Conservation (phyloP, 1,140 invertebrate genomes). For the Plutomurus gul region DNA sequence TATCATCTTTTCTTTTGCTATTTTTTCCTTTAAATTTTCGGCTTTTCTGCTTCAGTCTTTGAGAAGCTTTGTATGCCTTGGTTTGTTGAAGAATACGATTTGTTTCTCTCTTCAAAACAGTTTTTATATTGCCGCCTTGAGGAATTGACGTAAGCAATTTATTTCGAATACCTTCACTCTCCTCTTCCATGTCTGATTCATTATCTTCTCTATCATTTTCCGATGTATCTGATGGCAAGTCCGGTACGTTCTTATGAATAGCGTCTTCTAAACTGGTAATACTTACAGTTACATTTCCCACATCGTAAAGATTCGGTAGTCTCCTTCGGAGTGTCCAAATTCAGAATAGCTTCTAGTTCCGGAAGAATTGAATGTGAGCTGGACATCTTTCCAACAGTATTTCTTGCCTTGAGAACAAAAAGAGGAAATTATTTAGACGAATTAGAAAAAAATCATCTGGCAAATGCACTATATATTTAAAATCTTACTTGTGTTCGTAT, state of each 20-base stretch:
- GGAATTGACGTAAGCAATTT: not conserved
- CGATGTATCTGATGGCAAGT: not conserved
- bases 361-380: slow-evolving; percentile 50
- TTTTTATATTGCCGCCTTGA: not conserved
- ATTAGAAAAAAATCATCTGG: not conserved
- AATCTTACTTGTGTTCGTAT: slow-evolving; percentile 34
- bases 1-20: slow-evolving; percentile 35
- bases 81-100: slow-evolving; percentile 42
- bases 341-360: slow-evolving; percentile 42
- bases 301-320: not conserved
- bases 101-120: slow-evolving; percentile 34
- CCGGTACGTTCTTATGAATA: slow-evolving; percentile 33
- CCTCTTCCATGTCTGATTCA: not conserved
- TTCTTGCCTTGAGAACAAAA: slow-evolving; percentile 35
- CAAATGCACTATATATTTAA: not conserved
- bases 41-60: slow-evolving; percentile 44
- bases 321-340: not conserved
- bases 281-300: slow-evolving; percentile 44
- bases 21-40: slow-evolving; percentile 43
- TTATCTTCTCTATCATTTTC: slow-evolving; percentile 25
- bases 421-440: not conserved
- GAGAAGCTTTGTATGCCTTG: slow-evolving; percentile 44
- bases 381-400: slow-evolving; percentile 32
- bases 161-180: not conserved
- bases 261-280: slow-evolving; percentile 43